A percentile compares a stretch with the other conserved stretches of the same genome.
Evolutionary conservation across 2,888 invertebrate species (phyloP).

Genomic region (Ormyrus thymus): DNA sequence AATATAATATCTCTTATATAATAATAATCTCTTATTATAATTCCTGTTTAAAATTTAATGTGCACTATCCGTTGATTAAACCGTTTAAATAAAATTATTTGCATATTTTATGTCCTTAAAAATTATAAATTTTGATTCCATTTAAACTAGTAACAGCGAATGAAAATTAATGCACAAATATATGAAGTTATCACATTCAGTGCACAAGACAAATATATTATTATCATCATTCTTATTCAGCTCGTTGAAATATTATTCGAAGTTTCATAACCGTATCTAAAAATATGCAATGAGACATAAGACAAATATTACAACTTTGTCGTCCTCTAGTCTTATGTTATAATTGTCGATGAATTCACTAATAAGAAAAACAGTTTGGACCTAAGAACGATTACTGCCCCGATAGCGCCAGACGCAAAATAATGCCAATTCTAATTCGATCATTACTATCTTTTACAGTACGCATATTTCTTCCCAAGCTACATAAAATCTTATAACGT

Average conservation of each 20-base stretch:
- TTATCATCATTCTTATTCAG: not conserved
- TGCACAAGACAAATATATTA: not conserved
- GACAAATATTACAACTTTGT: slow-evolving; percentile 17
- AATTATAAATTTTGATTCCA: too few species aligned
- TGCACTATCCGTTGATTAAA: too few species aligned
- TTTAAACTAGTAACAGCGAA: too few species aligned
- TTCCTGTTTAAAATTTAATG: too few species aligned
- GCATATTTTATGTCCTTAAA: too few species aligned
- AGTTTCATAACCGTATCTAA: slow-evolving; percentile 12
- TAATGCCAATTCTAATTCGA: slow-evolving; percentile 53
- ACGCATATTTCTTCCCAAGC: not conserved
- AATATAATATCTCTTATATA: too few species aligned
- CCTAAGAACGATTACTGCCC: slow-evolving; percentile 37
- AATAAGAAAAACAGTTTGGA: slow-evolving; percentile 27
- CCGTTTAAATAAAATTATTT: too few species aligned
- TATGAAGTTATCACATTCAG: too few species aligned
- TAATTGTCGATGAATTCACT: slow-evolving; percentile 35
- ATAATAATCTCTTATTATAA: not conserved
- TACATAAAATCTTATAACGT: slow-evolving; percentile 8
- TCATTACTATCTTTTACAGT: slow-evolving; percentile 21
- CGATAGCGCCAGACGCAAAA: slow-evolving; percentile 18
- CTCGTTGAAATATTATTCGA: slow-evolving; percentile 1
- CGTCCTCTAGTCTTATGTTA: slow-evolving; percentile 2
- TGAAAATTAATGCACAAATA: too few species aligned
- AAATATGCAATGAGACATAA: slow-evolving; percentile 6